Evolutionary conservation across 2,888 invertebrate species (phyloP).

Genomic region (Andrena trimmerana): DNA sequence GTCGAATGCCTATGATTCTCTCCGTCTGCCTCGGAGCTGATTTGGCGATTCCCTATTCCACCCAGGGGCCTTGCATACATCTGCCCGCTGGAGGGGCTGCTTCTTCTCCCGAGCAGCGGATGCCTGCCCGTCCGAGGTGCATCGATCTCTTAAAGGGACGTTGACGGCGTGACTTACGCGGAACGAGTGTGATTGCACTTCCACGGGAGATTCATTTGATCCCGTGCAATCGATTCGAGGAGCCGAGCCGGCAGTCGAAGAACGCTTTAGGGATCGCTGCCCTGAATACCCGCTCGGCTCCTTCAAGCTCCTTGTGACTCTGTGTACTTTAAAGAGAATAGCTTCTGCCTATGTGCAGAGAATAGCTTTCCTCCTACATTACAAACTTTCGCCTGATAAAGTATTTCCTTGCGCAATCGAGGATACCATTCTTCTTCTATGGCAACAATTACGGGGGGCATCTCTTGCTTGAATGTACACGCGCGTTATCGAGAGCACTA

Average conservation of each 20-base stretch:
- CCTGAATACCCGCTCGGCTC: neutral
- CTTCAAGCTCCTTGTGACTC: too few species aligned
- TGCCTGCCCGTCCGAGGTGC: neutral
- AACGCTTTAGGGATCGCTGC: neutral
- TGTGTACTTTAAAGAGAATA: too few species aligned
- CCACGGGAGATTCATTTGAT: conserved; percentile 28
- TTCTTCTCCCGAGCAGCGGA: conserved; percentile 1
- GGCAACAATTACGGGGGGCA: too few species aligned
- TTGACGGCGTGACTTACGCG: conserved; percentile 47
- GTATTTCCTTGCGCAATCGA: too few species aligned
- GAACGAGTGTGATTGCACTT: conserved; percentile 44
- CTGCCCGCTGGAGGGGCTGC: neutral
- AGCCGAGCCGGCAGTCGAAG: neutral
- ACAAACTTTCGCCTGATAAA: too few species aligned
- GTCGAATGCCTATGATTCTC: conserved; percentile 38
- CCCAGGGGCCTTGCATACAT: neutral
- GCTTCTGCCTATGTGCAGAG: too few species aligned
- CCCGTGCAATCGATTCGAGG: conserved; percentile 1
- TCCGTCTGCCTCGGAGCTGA: conserved; percentile 6
- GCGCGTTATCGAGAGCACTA: conserved; percentile 12
- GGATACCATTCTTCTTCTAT: too few species aligned
- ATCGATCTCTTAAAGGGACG: conserved; percentile 49
- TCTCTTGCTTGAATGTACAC: too few species aligned
- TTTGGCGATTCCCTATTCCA: conserved; percentile 46
- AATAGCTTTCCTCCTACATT: too few species aligned